These are phyloP conservation scores for Paratrypauchen microcephalus DNA, from an alignment of 2,797 vertebrate species.

Conservation along the genomic window DNA sequence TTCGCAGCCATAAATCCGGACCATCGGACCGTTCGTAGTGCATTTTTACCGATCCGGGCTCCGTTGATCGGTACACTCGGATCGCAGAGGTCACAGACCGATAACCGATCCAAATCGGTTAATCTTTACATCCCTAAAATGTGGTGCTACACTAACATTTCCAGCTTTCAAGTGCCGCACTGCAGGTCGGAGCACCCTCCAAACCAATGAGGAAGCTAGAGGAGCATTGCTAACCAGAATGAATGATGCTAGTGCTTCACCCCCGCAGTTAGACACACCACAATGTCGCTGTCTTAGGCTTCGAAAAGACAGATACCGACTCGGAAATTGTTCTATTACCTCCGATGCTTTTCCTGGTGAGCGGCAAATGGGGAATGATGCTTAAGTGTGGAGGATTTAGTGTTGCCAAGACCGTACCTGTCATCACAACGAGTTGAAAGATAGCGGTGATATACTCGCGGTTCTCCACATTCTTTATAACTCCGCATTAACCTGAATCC, in stretches of 20 bases:
- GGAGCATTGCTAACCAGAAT: conserved; percentile 4
- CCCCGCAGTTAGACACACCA: conserved; percentile 24
- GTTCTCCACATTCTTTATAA: conserved; percentile 58
- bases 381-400: conserved; percentile 70
- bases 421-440: conserved; percentile 60
- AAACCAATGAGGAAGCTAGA: neutral
- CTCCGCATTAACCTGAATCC: conserved; percentile 72
- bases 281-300: conserved; percentile 27
- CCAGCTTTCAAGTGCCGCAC: conserved; percentile 7
- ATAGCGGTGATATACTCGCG: conserved; percentile 53
- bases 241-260: neutral
- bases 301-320: conserved; percentile 48
- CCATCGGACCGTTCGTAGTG: too few species aligned
- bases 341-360: conserved; percentile 35
- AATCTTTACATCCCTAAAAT: too few species aligned
- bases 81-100: too few species aligned
- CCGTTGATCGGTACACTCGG: too few species aligned
- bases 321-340: conserved; percentile 47
- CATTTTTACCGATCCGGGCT: too few species aligned
- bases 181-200: neutral
- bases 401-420: conserved; percentile 58
- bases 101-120: too few species aligned
- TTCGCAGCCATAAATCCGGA: too few species aligned
- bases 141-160: neutral
- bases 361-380: conserved; percentile 64